Evolutionary conservation across 2,888 invertebrate genomes (phyloP).

Genomic region (Apotomis capreana): DNA sequence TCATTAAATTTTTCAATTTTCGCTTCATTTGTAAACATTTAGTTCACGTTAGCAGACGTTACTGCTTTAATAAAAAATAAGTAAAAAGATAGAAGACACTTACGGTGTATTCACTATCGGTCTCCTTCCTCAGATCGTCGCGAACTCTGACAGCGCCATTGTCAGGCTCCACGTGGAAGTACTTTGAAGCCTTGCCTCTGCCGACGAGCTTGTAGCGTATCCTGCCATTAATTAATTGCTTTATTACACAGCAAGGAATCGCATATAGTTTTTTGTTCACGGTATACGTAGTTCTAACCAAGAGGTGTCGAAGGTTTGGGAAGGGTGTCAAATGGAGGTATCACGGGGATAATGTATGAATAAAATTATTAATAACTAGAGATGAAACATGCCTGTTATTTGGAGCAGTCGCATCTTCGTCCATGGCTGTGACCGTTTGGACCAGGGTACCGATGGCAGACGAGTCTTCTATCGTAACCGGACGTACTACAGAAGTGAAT

Average conservation of each 20-base stretch:
- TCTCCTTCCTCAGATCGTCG: slow-evolving; percentile 93
- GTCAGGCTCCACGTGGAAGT: slow-evolving; percentile 94
- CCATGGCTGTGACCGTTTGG: slow-evolving; percentile 90
- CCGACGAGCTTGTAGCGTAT: slow-evolving; percentile 91
- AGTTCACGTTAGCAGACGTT: too few relatives aligned
- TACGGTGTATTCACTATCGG: slow-evolving; percentile 94
- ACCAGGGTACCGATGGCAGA: slow-evolving; percentile 92
- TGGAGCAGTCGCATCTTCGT: slow-evolving; percentile 93
- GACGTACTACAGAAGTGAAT: slow-evolving; percentile 91
- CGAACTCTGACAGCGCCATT: slow-evolving; percentile 91
- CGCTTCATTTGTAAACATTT: too few relatives aligned
- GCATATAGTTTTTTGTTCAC: too few relatives aligned
- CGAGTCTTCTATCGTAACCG: slow-evolving; percentile 92
- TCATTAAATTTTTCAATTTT: too few relatives aligned
- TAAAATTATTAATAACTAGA: too few relatives aligned
- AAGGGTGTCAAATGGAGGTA: too few relatives aligned
- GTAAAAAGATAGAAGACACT: slow-evolving; percentile 47
- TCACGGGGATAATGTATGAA: too few relatives aligned
- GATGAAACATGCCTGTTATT: slow-evolving; percentile 83
- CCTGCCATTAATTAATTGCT: slow-evolving; percentile 53
- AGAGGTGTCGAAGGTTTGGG: too few relatives aligned
- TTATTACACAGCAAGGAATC: not conserved
- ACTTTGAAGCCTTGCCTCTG: slow-evolving; percentile 90
- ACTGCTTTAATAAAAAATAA: too few relatives aligned
- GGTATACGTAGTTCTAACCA: too few relatives aligned